These are phyloP conservation scores for Sibirionetta formosa DNA, from an alignment of 2,797 vertebrate species.

Conservation along the genomic window DNA sequence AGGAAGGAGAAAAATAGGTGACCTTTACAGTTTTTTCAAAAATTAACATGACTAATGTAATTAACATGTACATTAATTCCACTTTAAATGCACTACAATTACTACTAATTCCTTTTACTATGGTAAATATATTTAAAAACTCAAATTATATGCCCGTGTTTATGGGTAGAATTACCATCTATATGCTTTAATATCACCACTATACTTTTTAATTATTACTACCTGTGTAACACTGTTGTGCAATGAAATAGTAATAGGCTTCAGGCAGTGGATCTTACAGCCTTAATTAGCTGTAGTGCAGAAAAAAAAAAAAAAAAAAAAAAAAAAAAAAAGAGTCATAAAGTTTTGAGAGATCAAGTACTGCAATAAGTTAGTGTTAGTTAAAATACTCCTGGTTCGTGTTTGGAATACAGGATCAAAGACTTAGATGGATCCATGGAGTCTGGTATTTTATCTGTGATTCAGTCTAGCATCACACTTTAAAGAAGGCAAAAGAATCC, in stretches of 20 bases:
- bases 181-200: background rate
- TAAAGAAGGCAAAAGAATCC: background rate
- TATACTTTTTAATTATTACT: constrained; percentile 41
- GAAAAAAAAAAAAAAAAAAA: background rate
- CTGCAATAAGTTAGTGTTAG: constrained; percentile 23
- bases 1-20: constrained; percentile 5
- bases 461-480: background rate
- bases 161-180: background rate
- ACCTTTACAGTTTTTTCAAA: background rate
- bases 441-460: background rate
- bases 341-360: constrained; percentile 42
- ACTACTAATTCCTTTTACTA: background rate
- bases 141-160: constrained; percentile 6
- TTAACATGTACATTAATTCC: constrained; percentile 1
- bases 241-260: constrained; percentile 38
- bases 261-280: constrained; percentile 9
- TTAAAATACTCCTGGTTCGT: background rate
- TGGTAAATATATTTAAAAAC: constrained; percentile 45
- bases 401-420: constrained; percentile 13
- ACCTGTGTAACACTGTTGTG: background rate
- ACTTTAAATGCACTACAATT: constrained; percentile 1
- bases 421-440: background rate
- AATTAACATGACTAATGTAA: background rate
- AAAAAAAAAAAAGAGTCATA: background rate
- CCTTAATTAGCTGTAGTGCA: constrained; percentile 1